Percentiles rank a stretch among this genome's conserved stretches.
Conservation (phyloP, 2,113 vertebrate species). For the Centropus bengalensis region DNA sequence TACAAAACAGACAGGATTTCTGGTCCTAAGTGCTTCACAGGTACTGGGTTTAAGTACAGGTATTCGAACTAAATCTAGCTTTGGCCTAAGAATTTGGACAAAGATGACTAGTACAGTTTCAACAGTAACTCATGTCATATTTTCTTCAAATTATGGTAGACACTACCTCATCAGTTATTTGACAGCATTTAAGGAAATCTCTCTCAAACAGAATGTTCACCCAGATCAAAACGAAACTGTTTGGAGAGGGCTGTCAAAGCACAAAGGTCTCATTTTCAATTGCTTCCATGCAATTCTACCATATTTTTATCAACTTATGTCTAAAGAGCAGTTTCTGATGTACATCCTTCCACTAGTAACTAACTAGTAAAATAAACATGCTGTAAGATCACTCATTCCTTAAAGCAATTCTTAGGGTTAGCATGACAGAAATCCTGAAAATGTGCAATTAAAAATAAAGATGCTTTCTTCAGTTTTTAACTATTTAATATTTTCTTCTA, state of each 20-base stretch:
- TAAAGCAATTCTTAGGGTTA: not conserved
- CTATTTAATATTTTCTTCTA: not conserved
- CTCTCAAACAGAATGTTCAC: not conserved
- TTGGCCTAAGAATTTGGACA: not conserved
- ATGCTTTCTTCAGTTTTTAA: not conserved
- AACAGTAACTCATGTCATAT: not conserved
- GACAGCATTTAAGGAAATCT: not conserved
- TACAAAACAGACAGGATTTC: not conserved
- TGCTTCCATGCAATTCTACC: not conserved
- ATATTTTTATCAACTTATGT: not conserved
- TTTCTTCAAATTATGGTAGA: not conserved
- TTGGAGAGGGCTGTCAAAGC: not conserved
- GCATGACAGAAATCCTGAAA: not conserved
- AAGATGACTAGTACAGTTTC: not conserved
- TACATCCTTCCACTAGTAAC: not conserved
- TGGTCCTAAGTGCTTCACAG: not conserved
- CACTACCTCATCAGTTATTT: not conserved
- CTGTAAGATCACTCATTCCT: not conserved
- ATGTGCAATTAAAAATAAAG: not conserved
- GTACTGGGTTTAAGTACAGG: not conserved
- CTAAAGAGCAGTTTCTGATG: not conserved
- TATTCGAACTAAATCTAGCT: not conserved
- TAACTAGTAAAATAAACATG: not conserved
- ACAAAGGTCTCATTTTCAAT: not conserved
- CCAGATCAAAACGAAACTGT: not conserved